A percentile compares a stretch with the other conserved stretches of the same genome.
Conservation (phyloP, 2,797 vertebrate species). For the Carcharodon carcharias region DNA sequence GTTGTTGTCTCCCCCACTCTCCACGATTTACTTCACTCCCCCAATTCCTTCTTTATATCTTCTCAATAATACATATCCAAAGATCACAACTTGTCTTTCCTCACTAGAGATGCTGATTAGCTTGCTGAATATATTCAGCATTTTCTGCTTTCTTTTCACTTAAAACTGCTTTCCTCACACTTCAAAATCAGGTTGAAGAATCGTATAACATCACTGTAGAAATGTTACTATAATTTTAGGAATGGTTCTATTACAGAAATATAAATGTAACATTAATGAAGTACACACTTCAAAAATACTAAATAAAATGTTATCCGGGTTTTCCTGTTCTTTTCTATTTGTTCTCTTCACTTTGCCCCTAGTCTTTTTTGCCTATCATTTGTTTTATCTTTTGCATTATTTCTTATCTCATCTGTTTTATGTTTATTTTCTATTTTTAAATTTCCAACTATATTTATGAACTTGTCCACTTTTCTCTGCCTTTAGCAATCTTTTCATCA, state of each 20-base stretch:
- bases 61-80: not conserved
- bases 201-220: not conserved
- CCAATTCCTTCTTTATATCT: not conserved
- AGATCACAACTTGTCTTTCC: not conserved
- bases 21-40: not conserved
- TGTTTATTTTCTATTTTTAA: not conserved
- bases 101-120: not conserved
- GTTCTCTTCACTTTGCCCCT: not conserved
- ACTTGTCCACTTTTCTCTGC: not conserved
- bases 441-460: not conserved
- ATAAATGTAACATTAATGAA: not conserved
- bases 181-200: not conserved
- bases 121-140: not conserved
- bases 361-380: not conserved
- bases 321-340: not conserved
- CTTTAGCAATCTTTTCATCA: not conserved
- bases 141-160: not conserved
- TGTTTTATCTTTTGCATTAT: not conserved
- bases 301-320: not conserved
- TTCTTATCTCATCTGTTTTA: not conserved
- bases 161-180: not conserved
- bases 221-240: not conserved
- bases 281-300: not conserved
- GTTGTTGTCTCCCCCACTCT: not conserved
- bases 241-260: not conserved